Evolutionary conservation across 2,113 vertebrate species (phyloP).

Genomic region (Neogale vison): DNA sequence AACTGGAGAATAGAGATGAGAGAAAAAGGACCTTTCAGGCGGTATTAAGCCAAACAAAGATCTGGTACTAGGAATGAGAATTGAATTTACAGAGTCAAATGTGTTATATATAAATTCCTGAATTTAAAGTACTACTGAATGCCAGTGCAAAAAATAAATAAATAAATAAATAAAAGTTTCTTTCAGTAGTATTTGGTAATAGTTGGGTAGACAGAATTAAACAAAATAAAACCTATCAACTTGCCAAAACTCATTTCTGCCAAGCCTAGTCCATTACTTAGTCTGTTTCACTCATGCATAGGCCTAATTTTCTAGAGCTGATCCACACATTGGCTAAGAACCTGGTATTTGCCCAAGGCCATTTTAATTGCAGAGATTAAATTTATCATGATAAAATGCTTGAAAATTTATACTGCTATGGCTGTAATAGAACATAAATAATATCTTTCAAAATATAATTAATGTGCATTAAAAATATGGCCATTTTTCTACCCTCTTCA

Average conservation of each 20-base stretch:
- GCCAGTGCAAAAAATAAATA: neutral
- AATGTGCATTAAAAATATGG: neutral
- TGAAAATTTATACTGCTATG: neutral
- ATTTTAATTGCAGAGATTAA: neutral
- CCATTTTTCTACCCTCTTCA: neutral
- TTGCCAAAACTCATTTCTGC: neutral
- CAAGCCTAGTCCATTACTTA: neutral
- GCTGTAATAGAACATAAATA: neutral
- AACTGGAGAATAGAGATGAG: neutral
- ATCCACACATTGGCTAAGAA: neutral
- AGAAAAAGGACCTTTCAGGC: neutral
- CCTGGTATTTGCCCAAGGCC: neutral
- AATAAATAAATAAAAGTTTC: neutral
- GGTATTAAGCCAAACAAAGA: constrained; percentile 19
- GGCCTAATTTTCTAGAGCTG: neutral
- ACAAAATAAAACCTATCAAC: constrained; percentile 16
- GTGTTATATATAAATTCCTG: neutral
- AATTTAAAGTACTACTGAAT: constrained; percentile 30
- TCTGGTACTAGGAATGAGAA: neutral
- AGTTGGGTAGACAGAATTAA: neutral
- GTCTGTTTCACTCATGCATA: neutral
- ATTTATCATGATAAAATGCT: constrained; percentile 1
- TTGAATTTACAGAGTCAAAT: neutral
- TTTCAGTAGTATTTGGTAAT: neutral
- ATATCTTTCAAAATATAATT: constrained; percentile 15